Conservation (phyloP, 2,113 vertebrate species). For the Physeter macrocephalus region DNA sequence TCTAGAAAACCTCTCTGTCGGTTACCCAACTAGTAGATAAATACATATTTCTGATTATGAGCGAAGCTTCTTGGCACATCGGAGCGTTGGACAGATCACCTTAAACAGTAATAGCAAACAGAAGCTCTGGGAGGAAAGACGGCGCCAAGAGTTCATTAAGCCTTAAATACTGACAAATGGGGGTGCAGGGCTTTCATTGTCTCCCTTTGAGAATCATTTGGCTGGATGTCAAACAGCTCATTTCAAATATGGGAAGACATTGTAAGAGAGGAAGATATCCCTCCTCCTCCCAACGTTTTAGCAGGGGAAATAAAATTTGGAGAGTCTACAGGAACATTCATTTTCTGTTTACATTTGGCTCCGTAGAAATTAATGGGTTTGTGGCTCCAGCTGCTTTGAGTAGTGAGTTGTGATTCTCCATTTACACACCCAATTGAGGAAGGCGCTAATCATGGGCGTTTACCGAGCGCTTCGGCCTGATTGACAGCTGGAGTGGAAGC, state of each 20-base stretch:
- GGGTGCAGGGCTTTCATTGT: not conserved
- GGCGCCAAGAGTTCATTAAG: conserved; percentile 63
- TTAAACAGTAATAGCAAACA: conserved; percentile 44
- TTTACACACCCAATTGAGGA: conserved; percentile 39
- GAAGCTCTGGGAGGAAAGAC: conserved; percentile 26
- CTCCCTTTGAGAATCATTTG: conserved; percentile 47
- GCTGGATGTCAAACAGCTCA: conserved; percentile 47
- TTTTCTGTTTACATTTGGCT: conserved; percentile 56
- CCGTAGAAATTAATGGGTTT: conserved; percentile 50
- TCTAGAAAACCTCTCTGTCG: not conserved
- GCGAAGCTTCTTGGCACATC: conserved; percentile 9
- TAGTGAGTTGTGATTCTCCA: conserved; percentile 54
- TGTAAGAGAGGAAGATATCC: not conserved
- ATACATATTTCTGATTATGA: not conserved
- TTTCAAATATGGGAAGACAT: conserved; percentile 14
- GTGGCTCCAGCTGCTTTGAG: conserved; percentile 31
- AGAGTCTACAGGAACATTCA: conserved; percentile 2
- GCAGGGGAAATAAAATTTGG: conserved; percentile 35
- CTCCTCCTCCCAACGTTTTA: not conserved
- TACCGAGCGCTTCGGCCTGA: conserved; percentile 39
- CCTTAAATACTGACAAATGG: conserved; percentile 54
- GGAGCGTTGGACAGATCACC: not conserved
- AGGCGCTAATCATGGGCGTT: conserved; percentile 57
- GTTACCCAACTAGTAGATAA: conserved; percentile 22
- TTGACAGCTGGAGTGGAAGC: conserved; percentile 43